These are phyloP conservation scores for Drosophila nannoptera DNA, from an alignment of 1,140 invertebrate species.

Conservation along the genomic window DNA sequence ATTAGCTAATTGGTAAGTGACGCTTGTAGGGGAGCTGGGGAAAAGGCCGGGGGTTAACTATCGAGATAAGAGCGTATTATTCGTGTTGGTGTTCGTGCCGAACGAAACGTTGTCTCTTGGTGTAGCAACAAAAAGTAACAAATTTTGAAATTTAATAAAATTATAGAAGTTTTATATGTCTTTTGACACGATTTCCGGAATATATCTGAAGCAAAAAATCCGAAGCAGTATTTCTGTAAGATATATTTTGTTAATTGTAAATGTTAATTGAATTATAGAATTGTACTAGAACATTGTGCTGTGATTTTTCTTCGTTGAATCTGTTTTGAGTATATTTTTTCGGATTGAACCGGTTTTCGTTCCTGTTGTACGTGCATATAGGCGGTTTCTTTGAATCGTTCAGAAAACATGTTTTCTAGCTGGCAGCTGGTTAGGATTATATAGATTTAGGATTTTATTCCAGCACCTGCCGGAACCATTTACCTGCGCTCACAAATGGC, in stretches of 20 bases:
- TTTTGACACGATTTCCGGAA: no score
- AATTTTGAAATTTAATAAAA: no score
- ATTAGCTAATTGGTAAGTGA: conserved; percentile 30
- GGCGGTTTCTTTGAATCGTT: background rate
- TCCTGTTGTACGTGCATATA: conserved; percentile 12
- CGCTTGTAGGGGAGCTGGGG: background rate
- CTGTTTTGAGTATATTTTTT: background rate
- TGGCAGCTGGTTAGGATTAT: conserved; percentile 30
- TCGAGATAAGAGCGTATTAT: conserved; percentile 29
- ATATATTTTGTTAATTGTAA: no score
- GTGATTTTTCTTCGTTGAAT: background rate
- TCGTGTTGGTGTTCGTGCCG: conserved; percentile 24
- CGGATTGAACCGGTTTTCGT: background rate
- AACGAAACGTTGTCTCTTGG: conserved; percentile 31
- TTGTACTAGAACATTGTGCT: background rate
- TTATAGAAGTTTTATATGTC: no score
- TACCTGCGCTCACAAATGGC: conserved; percentile 13
- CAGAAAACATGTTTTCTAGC: conserved; percentile 36
- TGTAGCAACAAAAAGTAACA: no score
- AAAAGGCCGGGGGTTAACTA: conserved; percentile 5
- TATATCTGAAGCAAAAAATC: no score
- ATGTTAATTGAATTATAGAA: no score
- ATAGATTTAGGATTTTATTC: conserved; percentile 27
- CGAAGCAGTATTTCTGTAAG: no score
- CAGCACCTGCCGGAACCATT: conserved; percentile 34